Conservation (phyloP, 2,888 invertebrate species). For the Deilephila elpenor region DNA sequence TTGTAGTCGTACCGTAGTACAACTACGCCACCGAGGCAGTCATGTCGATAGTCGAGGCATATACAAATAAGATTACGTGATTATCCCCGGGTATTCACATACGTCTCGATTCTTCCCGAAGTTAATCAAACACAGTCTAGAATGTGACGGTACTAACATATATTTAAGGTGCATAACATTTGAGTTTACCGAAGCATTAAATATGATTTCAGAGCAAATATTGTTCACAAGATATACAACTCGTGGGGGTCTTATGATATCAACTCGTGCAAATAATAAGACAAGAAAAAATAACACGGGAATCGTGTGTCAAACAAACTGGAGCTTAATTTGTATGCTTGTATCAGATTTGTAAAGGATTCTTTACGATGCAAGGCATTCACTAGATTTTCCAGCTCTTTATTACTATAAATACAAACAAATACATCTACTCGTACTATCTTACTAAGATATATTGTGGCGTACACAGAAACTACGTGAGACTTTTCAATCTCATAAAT, state of each 20-base stretch:
- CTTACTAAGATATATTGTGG: too few species aligned
- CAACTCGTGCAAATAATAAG: not conserved
- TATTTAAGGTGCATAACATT: not conserved
- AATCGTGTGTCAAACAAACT: not conserved
- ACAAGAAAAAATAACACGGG: slow-evolving; percentile 9
- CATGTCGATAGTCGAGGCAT: too few species aligned
- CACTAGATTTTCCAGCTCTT: too few species aligned
- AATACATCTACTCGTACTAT: too few species aligned
- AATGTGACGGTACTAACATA: not conserved
- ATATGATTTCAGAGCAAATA: not conserved
- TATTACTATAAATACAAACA: too few species aligned
- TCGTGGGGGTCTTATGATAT: slow-evolving; percentile 16
- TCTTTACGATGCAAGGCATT: too few species aligned
- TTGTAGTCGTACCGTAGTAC: too few species aligned
- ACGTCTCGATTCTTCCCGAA: not conserved
- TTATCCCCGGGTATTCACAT: too few species aligned
- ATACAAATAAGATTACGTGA: too few species aligned
- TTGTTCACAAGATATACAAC: not conserved
- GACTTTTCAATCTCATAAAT: not conserved
- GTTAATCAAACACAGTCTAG: not conserved
- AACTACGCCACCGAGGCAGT: too few species aligned
- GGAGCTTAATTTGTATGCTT: too few species aligned
- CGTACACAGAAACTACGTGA: not conserved
- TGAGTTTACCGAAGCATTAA: not conserved
- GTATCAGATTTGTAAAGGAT: too few species aligned